These are phyloP conservation scores for Dendrocincla fuliginosa DNA, from an alignment of 2,797 vertebrate genomes.

Conservation along the genomic window DNA sequence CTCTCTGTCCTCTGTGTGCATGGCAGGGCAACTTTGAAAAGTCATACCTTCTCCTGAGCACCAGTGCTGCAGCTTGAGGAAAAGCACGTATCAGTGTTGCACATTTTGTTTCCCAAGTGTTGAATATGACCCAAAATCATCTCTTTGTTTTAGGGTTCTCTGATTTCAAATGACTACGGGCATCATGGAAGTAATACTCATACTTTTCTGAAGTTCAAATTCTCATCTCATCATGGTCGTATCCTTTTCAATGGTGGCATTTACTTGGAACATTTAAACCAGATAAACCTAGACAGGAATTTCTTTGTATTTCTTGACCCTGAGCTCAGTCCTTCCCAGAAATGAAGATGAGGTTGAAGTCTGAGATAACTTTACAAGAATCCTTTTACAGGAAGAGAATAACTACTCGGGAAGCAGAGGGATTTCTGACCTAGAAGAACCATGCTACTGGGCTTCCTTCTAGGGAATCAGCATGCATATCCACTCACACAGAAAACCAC, in stretches of 20 bases:
- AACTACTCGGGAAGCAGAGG: not conserved
- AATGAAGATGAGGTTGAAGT: not conserved
- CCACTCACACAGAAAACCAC: not conserved
- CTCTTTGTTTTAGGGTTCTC: not conserved
- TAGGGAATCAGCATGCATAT: not conserved
- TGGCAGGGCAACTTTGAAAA: not conserved
- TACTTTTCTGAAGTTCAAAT: not conserved
- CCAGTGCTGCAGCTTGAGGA: accelerated
- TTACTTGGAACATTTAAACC: not conserved
- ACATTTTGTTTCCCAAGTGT: not conserved
- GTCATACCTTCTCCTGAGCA: not conserved
- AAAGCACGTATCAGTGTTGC: not conserved
- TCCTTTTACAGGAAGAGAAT: not conserved
- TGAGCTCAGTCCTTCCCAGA: not conserved
- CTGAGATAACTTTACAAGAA: not conserved
- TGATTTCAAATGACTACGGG: not conserved
- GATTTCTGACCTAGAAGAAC: not conserved
- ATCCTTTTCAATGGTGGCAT: not conserved
- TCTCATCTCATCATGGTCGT: not conserved
- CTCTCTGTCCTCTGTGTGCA: not conserved
- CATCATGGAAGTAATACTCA: not conserved
- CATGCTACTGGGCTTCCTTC: not conserved
- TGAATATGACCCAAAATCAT: accelerated
- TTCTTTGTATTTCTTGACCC: not conserved
- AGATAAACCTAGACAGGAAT: not conserved